phyloP scores from a whole-genome alignment of 1,140 invertebrate genomes.

The Plutomurus gul region DNA sequence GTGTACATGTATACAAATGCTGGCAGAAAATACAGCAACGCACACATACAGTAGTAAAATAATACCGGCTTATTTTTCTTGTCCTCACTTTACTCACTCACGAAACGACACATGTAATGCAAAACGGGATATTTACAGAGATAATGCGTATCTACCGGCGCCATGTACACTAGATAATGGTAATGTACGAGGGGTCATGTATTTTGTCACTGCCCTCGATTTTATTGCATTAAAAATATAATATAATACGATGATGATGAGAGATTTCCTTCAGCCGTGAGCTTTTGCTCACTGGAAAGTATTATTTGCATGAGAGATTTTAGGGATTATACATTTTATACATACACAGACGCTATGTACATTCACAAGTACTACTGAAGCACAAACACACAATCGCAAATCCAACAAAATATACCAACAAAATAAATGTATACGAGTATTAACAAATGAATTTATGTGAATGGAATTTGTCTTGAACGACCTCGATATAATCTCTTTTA shows the following conservation, averaged over 20 bases:
- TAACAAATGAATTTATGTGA: no score
- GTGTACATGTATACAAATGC: not conserved
- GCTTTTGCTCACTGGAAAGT: not conserved
- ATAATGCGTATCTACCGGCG: slow-evolving; percentile 14
- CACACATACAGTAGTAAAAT: no score
- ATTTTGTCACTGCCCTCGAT: slow-evolving; percentile 28
- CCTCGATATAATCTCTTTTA: not conserved
- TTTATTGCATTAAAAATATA: no score
- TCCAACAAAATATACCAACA: no score
- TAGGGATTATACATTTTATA: no score
- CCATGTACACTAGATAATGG: slow-evolving; percentile 12
- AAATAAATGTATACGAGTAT: not conserved
- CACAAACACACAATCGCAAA: not conserved
- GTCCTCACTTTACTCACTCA: not conserved
- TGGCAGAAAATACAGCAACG: no score
- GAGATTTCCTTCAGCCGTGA: not conserved
- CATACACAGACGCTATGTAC: not conserved
- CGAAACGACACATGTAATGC: not conserved
- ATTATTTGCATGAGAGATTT: slow-evolving; percentile 14
- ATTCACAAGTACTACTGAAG: not conserved
- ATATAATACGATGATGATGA: slow-evolving; percentile 20
- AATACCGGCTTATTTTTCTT: slow-evolving; percentile 20
- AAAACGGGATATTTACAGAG: slow-evolving; percentile 26
- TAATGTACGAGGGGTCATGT: slow-evolving; percentile 1
- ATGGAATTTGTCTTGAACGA: not conserved